Percentiles rank a stretch among this genome's conserved stretches.
These are phyloP conservation scores for Mercenaria mercenaria DNA, from an alignment of 1,140 invertebrate genomes.

Conservation along the genomic window DNA sequence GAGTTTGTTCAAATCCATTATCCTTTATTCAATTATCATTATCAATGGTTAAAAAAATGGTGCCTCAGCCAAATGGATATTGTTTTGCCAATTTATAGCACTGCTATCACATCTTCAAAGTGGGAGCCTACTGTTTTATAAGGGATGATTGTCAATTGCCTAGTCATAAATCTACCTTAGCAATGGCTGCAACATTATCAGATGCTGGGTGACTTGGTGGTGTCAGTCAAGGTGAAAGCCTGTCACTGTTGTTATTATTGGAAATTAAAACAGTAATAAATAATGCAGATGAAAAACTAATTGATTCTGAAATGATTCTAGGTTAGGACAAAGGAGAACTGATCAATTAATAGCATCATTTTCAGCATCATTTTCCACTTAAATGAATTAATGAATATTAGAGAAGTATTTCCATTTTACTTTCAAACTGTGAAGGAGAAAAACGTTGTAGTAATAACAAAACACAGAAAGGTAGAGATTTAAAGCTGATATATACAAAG, in stretches of 20 bases:
- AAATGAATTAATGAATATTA: too few species aligned
- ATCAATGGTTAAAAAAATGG: not conserved
- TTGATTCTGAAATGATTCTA: not conserved
- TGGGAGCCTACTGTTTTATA: conserved; percentile 52
- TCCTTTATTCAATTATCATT: conserved; percentile 38
- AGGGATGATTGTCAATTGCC: conserved; percentile 8
- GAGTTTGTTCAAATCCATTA: not conserved
- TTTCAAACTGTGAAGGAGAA: too few species aligned
- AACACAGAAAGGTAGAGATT: too few species aligned
- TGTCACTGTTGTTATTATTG: not conserved
- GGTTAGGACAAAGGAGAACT: not conserved
- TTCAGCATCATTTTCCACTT: not conserved
- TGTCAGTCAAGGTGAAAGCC: conserved; percentile 1
- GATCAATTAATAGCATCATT: not conserved
- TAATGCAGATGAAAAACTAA: conserved; percentile 20
- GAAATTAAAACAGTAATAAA: conserved; percentile 13
- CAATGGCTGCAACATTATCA: not conserved
- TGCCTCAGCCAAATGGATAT: conserved; percentile 2
- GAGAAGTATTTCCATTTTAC: too few species aligned
- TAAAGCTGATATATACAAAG: too few species aligned
- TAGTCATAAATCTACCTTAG: conserved; percentile 39
- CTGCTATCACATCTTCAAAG: conserved; percentile 44
- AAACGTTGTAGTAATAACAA: too few species aligned
- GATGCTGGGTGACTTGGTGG: not conserved
- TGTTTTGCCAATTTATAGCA: conserved; percentile 13